A percentile compares a stretch with the other conserved stretches of the same genome.
These are phyloP conservation scores for Andricus quercusramuli DNA, from an alignment of 2,888 invertebrate species.

Conservation along the genomic window DNA sequence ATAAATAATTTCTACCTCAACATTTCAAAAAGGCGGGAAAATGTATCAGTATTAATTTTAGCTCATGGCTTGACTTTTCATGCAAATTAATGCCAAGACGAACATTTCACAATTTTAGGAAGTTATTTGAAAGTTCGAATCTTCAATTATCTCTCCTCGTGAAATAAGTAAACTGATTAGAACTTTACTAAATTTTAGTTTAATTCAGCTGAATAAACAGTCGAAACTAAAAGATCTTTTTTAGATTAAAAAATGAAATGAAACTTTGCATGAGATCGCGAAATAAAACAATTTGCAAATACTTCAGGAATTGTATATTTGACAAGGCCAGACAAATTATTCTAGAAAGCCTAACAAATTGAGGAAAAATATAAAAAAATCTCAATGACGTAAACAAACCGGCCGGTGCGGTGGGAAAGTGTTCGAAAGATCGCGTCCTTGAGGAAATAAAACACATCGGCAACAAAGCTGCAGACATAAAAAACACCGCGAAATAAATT, in stretches of 20 bases:
- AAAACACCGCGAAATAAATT: neutral
- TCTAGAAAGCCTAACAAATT: neutral
- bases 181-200: neutral
- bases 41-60: neutral
- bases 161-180: too few relatives aligned
- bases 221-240: too few relatives aligned
- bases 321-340: too few relatives aligned
- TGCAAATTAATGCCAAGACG: neutral
- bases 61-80: too few relatives aligned
- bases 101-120: neutral
- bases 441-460: constrained; percentile 4
- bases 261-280: too few relatives aligned
- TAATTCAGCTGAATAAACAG: too few relatives aligned
- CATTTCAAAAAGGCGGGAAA: neutral
- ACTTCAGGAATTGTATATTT: too few relatives aligned
- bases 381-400: constrained; percentile 34
- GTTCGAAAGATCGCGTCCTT: constrained; percentile 20
- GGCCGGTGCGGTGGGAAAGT: constrained; percentile 26
- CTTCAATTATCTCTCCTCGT: too few relatives aligned
- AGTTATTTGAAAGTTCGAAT: neutral
- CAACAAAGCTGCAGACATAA: neutral
- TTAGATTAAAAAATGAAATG: too few relatives aligned
- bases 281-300: too few relatives aligned
- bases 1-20: neutral
- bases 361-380: neutral